Percentiles rank a stretch among this genome's conserved stretches.
Evolutionary conservation across 2,113 vertebrate genomes (phyloP).

Genomic region (Phaetusa simplex): DNA sequence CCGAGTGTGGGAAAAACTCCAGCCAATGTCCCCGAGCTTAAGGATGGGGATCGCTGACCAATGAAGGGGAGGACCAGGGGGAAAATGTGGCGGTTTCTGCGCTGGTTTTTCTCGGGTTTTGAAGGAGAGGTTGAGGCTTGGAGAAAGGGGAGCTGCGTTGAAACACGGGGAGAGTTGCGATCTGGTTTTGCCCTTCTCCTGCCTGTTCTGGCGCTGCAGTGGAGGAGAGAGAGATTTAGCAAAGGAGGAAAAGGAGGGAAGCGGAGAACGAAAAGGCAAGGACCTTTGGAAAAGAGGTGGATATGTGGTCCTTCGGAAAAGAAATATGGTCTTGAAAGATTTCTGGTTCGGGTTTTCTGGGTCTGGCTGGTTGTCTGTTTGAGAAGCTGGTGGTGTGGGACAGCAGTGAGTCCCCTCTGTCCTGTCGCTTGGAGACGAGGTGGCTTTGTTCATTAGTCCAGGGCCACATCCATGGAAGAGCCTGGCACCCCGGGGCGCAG

Average conservation of each 20-base stretch:
- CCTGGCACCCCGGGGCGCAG: accelerated
- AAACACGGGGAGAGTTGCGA: not conserved
- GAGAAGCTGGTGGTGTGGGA: not conserved
- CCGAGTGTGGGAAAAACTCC: not conserved
- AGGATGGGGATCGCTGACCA: not conserved
- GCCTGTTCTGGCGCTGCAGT: not conserved
- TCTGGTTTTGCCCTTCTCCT: not conserved
- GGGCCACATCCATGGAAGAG: not conserved
- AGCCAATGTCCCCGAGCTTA: not conserved
- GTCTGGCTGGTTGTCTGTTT: not conserved
- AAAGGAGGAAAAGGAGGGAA: not conserved
- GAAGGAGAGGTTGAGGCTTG: not conserved
- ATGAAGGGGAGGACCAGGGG: not conserved
- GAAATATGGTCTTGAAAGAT: not conserved
- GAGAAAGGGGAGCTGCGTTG: not conserved
- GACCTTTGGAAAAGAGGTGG: not conserved
- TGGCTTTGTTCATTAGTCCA: not conserved
- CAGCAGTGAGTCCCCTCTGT: not conserved
- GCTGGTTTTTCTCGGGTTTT: not conserved
- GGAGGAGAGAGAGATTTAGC: not conserved
- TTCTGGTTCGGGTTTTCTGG: not conserved
- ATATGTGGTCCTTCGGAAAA: not conserved
- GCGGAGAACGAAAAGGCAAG: not conserved
- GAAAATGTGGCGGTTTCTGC: accelerated
- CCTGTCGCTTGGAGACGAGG: not conserved